Percentiles rank a stretch among this genome's conserved stretches.
These are phyloP conservation scores for Himalopsyche anomala DNA, from an alignment of 2,888 invertebrate species.

Conservation along the genomic window DNA sequence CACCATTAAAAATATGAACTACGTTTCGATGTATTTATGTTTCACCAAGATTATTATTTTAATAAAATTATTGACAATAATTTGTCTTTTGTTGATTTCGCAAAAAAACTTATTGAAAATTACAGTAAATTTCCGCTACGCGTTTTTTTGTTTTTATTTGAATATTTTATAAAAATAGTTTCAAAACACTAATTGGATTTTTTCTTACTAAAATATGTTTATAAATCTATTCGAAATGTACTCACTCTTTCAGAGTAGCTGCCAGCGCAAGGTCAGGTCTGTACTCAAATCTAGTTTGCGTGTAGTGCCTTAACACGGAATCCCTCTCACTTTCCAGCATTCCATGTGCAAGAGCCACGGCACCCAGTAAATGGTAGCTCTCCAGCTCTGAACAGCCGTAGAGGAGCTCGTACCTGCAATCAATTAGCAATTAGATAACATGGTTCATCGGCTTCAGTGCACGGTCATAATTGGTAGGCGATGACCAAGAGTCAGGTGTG, in stretches of 20 bases:
- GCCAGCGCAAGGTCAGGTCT: conserved; percentile 83
- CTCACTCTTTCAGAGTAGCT: conserved; percentile 81
- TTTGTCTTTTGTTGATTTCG: too few relatives aligned
- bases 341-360: conserved; percentile 84
- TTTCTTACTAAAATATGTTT: not conserved
- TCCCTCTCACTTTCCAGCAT: conserved; percentile 86
- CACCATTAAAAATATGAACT: not conserved
- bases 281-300: conserved; percentile 86
- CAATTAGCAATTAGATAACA: conserved; percentile 36
- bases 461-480: conserved; percentile 25
- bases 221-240: conserved; percentile 56
- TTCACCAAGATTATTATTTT: not conserved
- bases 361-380: conserved; percentile 86
- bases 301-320: conserved; percentile 85
- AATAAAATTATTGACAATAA: too few relatives aligned
- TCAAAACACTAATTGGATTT: too few relatives aligned
- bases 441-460: not conserved
- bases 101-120: too few relatives aligned
- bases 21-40: not conserved
- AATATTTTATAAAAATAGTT: too few relatives aligned
- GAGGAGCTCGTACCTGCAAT: conserved; percentile 86
- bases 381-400: conserved; percentile 91
- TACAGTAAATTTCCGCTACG: too few relatives aligned
- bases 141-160: too few relatives aligned
- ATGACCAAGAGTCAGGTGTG: conserved; percentile 35